Conservation (phyloP, 2,888 invertebrate species). For the Rhagophthalmus giganteus region DNA sequence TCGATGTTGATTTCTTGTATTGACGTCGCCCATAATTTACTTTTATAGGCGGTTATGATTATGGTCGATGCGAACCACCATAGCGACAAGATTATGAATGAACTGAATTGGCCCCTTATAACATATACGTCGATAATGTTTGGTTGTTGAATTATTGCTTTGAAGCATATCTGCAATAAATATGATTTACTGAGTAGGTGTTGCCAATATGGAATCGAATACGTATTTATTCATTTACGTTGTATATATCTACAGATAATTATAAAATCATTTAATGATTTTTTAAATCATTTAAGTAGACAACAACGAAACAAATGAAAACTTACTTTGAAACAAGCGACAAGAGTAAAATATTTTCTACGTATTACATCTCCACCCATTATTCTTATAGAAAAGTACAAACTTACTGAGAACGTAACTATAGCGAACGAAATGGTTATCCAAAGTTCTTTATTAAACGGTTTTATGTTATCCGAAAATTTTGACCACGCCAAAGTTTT, state of each 20-base stretch:
- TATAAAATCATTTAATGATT: too few species aligned
- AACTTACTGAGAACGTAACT: background rate
- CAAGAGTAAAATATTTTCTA: background rate
- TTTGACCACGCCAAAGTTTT: background rate
- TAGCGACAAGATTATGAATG: conserved; percentile 23
- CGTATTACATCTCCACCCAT: background rate
- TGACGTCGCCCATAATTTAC: conserved; percentile 37
- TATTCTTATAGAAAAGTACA: background rate
- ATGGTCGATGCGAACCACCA: conserved; percentile 34
- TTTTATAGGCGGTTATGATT: conserved; percentile 38
- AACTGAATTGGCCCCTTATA: conserved; percentile 4
- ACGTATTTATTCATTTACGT: too few species aligned
- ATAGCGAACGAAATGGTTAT: background rate
- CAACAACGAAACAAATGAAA: background rate
- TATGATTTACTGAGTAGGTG: too few species aligned
- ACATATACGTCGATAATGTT: conserved; percentile 3
- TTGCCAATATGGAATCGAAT: too few species aligned
- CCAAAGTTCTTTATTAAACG: background rate
- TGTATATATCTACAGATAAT: too few species aligned
- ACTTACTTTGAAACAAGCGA: background rate
- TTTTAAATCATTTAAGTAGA: too few species aligned
- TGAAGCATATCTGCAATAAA: conserved; percentile 30
- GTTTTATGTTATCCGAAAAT: background rate
- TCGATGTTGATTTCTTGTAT: conserved; percentile 34
- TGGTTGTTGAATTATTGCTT: conserved; percentile 34